phyloP scores from a whole-genome alignment of 2,113 vertebrate species.

The Apistogramma diplotaenia region DNA sequence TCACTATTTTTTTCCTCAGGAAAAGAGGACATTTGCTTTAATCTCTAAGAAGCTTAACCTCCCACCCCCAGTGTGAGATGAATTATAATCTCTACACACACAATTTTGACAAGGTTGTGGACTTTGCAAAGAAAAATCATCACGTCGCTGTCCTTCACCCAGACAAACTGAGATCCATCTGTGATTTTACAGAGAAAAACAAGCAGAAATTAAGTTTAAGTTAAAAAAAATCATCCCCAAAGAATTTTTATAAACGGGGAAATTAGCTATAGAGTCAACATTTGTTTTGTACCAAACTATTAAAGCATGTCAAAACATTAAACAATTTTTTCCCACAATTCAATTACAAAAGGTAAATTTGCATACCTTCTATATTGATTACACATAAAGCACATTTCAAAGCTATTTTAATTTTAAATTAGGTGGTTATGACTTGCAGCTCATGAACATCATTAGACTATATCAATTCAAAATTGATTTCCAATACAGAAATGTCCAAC shows the following conservation, averaged over 20 bases:
- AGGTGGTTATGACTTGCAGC: too few relatives aligned
- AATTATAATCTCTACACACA: conserved; percentile 26
- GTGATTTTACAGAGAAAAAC: neutral
- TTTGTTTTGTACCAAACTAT: too few relatives aligned
- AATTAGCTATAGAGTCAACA: too few relatives aligned
- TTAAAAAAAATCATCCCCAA: neutral
- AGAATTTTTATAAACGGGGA: neutral
- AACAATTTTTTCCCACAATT: too few relatives aligned
- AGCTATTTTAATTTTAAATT: too few relatives aligned
- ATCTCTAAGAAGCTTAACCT: conserved; percentile 22
- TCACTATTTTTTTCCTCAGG: neutral
- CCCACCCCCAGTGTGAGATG: neutral
- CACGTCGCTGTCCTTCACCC: neutral
- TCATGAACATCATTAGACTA: neutral
- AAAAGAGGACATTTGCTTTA: conserved; percentile 1
- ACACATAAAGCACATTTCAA: too few relatives aligned
- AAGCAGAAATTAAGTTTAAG: neutral
- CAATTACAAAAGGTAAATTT: too few relatives aligned
- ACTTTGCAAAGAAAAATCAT: neutral
- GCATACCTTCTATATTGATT: too few relatives aligned
- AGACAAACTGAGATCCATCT: neutral
- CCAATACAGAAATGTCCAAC: neutral
- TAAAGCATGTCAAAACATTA: too few relatives aligned
- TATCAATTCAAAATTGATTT: neutral
- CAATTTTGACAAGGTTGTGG: conserved; percentile 18